phyloP scores from a whole-genome alignment of 2,797 vertebrate genomes.

The Thamnophis elegans region DNA sequence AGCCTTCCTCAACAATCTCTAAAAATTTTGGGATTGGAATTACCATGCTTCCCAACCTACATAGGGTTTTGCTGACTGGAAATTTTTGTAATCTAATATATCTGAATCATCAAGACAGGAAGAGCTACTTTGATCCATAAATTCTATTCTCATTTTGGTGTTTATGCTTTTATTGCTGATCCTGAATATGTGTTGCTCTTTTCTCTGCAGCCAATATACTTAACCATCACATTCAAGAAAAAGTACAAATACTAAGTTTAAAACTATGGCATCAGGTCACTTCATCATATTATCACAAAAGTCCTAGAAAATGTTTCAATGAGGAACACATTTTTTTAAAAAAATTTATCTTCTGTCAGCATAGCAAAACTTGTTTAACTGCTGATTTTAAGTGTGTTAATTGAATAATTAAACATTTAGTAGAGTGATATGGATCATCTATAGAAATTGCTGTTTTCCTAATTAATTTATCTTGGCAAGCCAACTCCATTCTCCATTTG shows the following conservation, averaged over 20 bases:
- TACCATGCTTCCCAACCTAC: neutral
- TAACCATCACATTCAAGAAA: neutral
- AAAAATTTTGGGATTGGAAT: neutral
- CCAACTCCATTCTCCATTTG: neutral
- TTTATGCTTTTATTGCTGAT: neutral
- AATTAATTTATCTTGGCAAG: slow-evolving; percentile 37
- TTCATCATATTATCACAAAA: neutral
- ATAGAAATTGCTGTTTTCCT: slow-evolving; percentile 20
- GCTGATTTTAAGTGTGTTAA: slow-evolving; percentile 22
- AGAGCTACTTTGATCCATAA: neutral
- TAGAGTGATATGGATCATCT: slow-evolving; percentile 30
- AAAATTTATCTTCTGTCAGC: neutral
- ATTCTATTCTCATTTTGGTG: neutral
- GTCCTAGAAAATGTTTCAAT: neutral
- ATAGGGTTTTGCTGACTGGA: neutral
- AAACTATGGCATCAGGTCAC: neutral
- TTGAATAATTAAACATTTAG: slow-evolving; percentile 29
- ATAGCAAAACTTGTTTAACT: slow-evolving; percentile 26
- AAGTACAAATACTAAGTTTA: neutral
- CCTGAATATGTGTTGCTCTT: neutral
- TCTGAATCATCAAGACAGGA: too few relatives aligned
- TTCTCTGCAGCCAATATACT: too few relatives aligned
- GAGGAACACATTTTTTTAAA: neutral
- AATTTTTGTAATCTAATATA: neutral
- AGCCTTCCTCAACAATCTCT: neutral